Evolutionary conservation across 2,888 invertebrate species (phyloP).

Genomic region (Tetragonisca angustula): DNA sequence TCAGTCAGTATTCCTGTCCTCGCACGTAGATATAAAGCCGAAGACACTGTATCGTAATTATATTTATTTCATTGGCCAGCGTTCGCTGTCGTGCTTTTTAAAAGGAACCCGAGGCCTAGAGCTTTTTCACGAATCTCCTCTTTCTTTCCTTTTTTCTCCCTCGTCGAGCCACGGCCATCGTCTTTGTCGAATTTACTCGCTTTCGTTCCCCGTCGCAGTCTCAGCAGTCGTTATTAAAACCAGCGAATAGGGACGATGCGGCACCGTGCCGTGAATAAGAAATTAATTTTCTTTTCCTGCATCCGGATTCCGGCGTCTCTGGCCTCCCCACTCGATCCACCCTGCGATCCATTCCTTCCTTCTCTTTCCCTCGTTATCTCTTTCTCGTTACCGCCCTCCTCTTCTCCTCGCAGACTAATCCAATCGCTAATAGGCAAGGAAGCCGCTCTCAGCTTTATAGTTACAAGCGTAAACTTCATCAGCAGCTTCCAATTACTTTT

Average conservation of each 20-base stretch:
- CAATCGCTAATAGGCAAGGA: constrained; percentile 68
- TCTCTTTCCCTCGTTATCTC: not conserved
- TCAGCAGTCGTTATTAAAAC: constrained; percentile 49
- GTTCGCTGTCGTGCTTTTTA: not conserved
- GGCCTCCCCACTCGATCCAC: constrained; percentile 19
- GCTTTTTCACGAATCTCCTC: not conserved
- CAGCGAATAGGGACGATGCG: constrained; percentile 56
- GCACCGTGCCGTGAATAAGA: constrained; percentile 69
- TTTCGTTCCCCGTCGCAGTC: constrained; percentile 21
- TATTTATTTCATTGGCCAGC: constrained; percentile 59
- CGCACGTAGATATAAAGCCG: constrained; percentile 4
- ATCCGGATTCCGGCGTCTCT: constrained; percentile 30
- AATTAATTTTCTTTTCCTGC: constrained; percentile 66
- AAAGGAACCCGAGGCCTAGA: constrained; percentile 12
- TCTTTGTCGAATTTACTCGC: not conserved
- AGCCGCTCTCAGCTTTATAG: constrained; percentile 67
- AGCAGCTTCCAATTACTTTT: constrained; percentile 70
- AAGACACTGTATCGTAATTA: constrained; percentile 57
- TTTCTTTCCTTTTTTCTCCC: not conserved
- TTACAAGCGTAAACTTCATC: constrained; percentile 73
- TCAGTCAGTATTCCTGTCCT: not conserved
- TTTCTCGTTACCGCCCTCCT: not conserved
- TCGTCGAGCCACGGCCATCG: not conserved
- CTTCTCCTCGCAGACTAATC: constrained; percentile 56
- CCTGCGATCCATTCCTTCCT: constrained; percentile 1